Percentiles rank a stretch among this genome's conserved stretches.
Conservation (phyloP, 2,888 invertebrate genomes). For the Melitaea athalia region DNA sequence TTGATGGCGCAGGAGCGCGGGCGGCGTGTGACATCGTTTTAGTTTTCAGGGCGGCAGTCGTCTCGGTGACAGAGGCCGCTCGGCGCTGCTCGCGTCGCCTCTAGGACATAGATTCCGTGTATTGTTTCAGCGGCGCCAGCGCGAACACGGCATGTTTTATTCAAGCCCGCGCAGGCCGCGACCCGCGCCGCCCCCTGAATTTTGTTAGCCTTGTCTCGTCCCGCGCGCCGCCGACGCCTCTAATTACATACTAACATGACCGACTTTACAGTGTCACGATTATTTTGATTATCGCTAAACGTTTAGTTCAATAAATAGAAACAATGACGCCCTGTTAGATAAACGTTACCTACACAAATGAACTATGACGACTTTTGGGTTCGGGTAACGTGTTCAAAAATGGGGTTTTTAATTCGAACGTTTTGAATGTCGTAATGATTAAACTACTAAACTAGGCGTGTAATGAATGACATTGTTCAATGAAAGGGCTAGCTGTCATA, state of each 20-base stretch:
- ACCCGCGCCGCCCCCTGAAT: constrained; percentile 75
- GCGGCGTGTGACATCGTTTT: constrained; percentile 43
- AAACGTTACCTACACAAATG: neutral
- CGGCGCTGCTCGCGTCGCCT: constrained; percentile 30
- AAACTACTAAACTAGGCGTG: no score
- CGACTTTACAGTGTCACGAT: constrained; percentile 69
- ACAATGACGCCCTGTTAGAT: neutral
- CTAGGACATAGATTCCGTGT: constrained; percentile 61
- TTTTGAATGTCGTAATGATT: no score
- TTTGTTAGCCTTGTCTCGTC: constrained; percentile 64
- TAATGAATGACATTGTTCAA: no score
- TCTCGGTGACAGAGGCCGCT: constrained; percentile 22
- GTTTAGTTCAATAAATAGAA: constrained; percentile 55
- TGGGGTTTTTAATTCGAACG: no score
- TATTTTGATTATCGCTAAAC: constrained; percentile 51
- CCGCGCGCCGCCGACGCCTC: constrained; percentile 58
- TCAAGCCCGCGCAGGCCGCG: constrained; percentile 54
- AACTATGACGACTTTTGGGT: neutral
- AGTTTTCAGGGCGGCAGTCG: constrained; percentile 49
- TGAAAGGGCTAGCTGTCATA: no score
- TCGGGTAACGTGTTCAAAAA: no score
- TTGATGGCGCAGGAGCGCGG: constrained; percentile 15
- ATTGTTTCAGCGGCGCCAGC: constrained; percentile 65
- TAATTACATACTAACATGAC: constrained; percentile 74
- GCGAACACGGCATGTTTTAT: constrained; percentile 68